phyloP scores from a whole-genome alignment of 2,113 vertebrate species.

The Nicator chloris region DNA sequence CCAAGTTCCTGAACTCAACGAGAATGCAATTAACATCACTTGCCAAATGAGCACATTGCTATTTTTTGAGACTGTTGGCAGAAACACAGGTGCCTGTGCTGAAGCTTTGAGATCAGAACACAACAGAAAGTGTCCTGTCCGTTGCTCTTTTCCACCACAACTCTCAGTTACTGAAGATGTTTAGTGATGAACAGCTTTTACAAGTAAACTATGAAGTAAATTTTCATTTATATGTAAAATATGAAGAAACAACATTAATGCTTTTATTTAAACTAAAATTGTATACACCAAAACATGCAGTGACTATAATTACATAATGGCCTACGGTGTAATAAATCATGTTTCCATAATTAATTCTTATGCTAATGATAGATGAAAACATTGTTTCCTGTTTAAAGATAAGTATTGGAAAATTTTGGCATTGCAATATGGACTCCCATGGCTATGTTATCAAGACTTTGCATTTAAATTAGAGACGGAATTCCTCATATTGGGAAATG shows the following conservation, averaged over 20 bases:
- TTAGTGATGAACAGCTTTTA: background rate
- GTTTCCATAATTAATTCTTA: background rate
- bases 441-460: background rate
- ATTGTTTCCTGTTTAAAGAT: background rate
- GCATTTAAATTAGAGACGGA: background rate
- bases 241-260: background rate
- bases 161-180: background rate
- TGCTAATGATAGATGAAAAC: background rate
- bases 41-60: background rate
- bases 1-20: background rate
- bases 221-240: background rate
- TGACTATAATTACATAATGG: background rate
- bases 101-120: background rate
- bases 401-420: background rate
- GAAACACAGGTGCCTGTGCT: background rate
- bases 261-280: background rate
- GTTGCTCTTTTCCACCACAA: background rate
- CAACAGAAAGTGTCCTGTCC: fast-evolving
- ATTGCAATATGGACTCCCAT: background rate
- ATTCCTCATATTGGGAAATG: background rate
- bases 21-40: background rate
- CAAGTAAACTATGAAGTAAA: background rate
- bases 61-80: background rate
- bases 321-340: background rate
- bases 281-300: background rate